Base-by-base conservation (phyloP, 2,113 vertebrate genomes). In the Empidonax alnorum region DNA sequence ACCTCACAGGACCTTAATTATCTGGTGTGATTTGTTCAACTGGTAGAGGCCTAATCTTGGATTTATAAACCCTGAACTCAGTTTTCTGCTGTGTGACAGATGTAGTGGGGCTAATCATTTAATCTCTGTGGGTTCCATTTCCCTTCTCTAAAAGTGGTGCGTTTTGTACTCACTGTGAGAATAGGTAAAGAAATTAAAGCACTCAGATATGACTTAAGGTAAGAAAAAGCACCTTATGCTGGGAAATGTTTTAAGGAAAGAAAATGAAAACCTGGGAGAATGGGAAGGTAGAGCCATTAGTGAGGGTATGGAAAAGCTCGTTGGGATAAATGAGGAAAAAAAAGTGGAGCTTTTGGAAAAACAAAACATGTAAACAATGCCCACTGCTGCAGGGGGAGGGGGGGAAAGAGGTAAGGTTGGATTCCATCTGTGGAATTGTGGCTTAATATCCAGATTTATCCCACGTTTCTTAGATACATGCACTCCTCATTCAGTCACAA, bases 1-100 rank as follows among this genome's bases (percentile, higher is more conserved):
- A 78, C 49, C 44, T 86, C 53, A 66, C 8, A 69, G 67, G 31
- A 84, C 37, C 41, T 73, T 68, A 85, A 73, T 5, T 83, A 23
- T 67, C 42, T 71, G n/a, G 10, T 85, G 28, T 69, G 67, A 50
- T 77, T 85, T 92, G 33, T 73, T 90, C 72, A 46, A 9, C 7
- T 85, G n/a, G 42, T 88, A 31, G 39, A 68, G 35, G 14, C 55
- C 79, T 93, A 75, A 71, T 72, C 55, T 69, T 59, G 75, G 59
- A 55, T 50, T 93, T 87, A 35, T 28, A 22, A 75, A 27, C 13
- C 21, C 52, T 50, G 37, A 59, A 49, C 55, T 80, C 71, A 76
- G 14, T 87, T 76, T 85, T 90, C 59, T 90, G 50, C 84, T 71
- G 27, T 56, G 53, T 83, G 63, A 76, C 58, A 84, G 53, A 79